These are phyloP conservation scores for Ariopsis seemanni DNA, from an alignment of 2,113 vertebrate species.

Conservation along the genomic window DNA sequence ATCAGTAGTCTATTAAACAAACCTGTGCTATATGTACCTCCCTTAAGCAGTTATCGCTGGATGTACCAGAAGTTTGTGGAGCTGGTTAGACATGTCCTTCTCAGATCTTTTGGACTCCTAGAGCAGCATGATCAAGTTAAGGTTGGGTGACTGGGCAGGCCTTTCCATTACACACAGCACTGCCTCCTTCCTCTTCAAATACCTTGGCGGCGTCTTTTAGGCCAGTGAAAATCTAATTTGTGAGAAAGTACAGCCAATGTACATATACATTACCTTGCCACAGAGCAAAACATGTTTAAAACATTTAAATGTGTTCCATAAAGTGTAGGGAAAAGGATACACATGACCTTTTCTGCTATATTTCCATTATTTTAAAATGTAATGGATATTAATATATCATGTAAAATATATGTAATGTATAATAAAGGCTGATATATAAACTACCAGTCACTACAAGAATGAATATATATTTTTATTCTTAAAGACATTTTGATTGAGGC, in stretches of 20 bases:
- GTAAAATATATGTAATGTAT: not conserved
- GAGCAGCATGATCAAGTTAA: not conserved
- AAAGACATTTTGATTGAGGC: not conserved
- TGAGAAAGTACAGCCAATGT: not conserved
- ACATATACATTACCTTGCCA: not conserved
- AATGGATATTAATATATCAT: not conserved
- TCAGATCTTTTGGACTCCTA: not conserved
- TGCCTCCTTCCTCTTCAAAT: not conserved
- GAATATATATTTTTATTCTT: not conserved
- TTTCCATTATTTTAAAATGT: not conserved
- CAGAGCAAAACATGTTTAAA: not conserved
- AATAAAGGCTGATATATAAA: not conserved
- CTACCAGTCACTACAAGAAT: not conserved
- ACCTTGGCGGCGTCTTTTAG: not conserved
- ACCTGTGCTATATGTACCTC: not conserved
- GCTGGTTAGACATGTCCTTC: not conserved
- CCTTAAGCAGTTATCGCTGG: not conserved
- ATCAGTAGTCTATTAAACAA: not conserved
- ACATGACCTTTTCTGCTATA: not conserved
- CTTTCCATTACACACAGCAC: slow-evolving; percentile 2
- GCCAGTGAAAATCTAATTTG: not conserved
- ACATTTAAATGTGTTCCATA: not conserved
- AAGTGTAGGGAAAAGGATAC: not conserved
- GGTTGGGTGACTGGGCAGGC: not conserved
- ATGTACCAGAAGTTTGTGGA: not conserved